Base-by-base conservation (phyloP, 2,113 vertebrate species). In the Aphyosemion australe region DNA sequence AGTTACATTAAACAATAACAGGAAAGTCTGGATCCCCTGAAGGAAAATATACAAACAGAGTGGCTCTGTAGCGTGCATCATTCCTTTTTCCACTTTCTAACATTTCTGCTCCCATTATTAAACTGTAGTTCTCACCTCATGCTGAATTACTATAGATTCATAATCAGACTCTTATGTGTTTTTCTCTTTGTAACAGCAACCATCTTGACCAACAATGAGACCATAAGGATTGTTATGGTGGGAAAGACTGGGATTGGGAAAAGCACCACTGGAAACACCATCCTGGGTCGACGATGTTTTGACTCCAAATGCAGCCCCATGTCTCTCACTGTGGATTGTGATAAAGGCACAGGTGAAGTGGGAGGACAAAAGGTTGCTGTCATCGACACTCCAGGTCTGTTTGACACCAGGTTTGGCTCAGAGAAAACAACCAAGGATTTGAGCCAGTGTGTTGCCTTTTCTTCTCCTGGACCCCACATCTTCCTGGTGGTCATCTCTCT, bases 401-500 rank as follows among this genome's bases (percentile, higher is more conserved):
- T 56, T 19, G 34, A 56, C 32, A 56, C 31, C 34, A 37, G 34
- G 4, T 37, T 37, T 37, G 34, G 34, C 7, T 10, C 6, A 10
- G 34, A 37, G 6, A 37, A 37, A 37, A 37, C 34, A 37, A 37
- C 34, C 4, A 37, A 37, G 9, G 34, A 37, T 37, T 6, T 46
- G 11, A n/a, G 21, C 8, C 41, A 60, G 43, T 60, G 57, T 10
- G n/a, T 60, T 19, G 6, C 6, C 12, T 47, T 32, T n/a, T 14
- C 57, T n/a, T 9, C 57, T 34, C 57, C 57, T 47, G 57, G 57
- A 60, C 57, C 57, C 14, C 57, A 60, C 21, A 26, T 47, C 57
- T 47, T 60, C 57, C 43, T 60, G 57, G 57, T 60, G 57, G 21
- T 60, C 43, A 18, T 60, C 42, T 12, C 21, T 2, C 6, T 60